Evolutionary conservation across 2,113 vertebrate genomes (phyloP).

Genomic region (Hippocampus guttulatus): DNA sequence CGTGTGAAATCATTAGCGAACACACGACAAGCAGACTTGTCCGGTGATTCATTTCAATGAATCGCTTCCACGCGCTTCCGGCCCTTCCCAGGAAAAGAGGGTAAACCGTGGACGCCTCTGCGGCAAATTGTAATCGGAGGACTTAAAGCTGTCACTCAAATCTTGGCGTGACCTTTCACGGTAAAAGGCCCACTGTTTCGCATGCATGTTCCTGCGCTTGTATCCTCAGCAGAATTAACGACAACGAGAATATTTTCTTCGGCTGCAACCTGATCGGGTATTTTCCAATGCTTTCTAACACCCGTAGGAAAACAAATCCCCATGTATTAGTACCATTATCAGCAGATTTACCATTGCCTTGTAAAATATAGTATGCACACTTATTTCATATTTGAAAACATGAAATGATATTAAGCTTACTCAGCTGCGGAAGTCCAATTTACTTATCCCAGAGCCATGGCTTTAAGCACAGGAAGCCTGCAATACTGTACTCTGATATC

Average conservation of each 20-base stretch:
- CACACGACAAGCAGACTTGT: conserved; percentile 87
- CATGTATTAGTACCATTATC: background rate
- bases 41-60: conserved; percentile 92
- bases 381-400: background rate
- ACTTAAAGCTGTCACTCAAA: conserved; percentile 94
- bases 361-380: background rate
- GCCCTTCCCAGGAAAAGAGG: conserved; percentile 44
- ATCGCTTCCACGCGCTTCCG: conserved; percentile 79
- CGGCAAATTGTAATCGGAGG: conserved; percentile 83
- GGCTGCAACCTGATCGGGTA: conserved; percentile 3
- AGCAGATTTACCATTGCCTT: background rate
- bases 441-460: no score
- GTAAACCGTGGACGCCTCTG: conserved; percentile 78
- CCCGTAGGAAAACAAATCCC: background rate
- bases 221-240: conserved; percentile 18
- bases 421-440: no score
- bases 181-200: conserved; percentile 68
- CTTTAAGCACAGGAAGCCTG: no score
- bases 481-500: no score
- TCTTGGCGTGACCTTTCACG: conserved; percentile 88
- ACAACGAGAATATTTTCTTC: conserved; percentile 1
- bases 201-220: conserved; percentile 20
- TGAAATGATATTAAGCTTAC: no score
- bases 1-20: conserved; percentile 42
- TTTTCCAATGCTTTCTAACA: conserved; percentile 18